These are phyloP conservation scores for Potorous gilbertii DNA, from an alignment of 2,797 vertebrate genomes.

Conservation along the genomic window DNA sequence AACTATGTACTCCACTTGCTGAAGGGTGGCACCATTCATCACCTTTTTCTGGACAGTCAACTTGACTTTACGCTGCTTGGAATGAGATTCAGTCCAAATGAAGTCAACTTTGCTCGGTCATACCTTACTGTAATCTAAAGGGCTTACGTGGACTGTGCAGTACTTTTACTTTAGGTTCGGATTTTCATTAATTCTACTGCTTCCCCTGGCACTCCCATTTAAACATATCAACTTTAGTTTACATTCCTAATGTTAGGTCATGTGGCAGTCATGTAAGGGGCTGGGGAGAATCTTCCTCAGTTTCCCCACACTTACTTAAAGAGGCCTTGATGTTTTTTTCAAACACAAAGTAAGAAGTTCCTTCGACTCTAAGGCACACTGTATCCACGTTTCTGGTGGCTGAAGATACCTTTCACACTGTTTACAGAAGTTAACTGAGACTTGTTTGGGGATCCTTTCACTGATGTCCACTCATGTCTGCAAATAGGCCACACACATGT, in stretches of 20 bases:
- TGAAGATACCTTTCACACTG: constrained; percentile 91
- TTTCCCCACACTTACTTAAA: constrained; percentile 86
- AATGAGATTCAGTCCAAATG: constrained; percentile 99
- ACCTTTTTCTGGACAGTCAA: constrained; percentile 99
- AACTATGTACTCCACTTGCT: constrained; percentile 95
- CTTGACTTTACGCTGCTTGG: constrained; percentile 97
- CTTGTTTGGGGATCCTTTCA: too few relatives aligned
- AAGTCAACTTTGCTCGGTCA: constrained; percentile 97
- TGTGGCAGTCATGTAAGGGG: too few relatives aligned
- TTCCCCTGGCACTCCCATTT: too few relatives aligned
- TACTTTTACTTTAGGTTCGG: too few relatives aligned
- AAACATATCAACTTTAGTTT: too few relatives aligned
- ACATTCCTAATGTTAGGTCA: too few relatives aligned
- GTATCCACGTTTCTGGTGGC: constrained; percentile 94
- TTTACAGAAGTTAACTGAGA: too few relatives aligned
- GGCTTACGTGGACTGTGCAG: too few relatives aligned
- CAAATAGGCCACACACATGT: too few relatives aligned
- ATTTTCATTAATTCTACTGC: too few relatives aligned
- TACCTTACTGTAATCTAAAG: constrained; percentile 64
- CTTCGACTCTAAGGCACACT: constrained; percentile 95
- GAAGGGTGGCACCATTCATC: constrained; percentile 96
- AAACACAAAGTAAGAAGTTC: constrained; percentile 96
- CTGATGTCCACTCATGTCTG: too few relatives aligned
- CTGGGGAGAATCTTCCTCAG: too few relatives aligned
- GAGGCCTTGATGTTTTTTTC: constrained; percentile 96